A percentile compares a stretch with the other conserved stretches of the same genome.
These are phyloP conservation scores for Lasiurus cinereus DNA, from an alignment of 2,113 vertebrate species.

Conservation along the genomic window DNA sequence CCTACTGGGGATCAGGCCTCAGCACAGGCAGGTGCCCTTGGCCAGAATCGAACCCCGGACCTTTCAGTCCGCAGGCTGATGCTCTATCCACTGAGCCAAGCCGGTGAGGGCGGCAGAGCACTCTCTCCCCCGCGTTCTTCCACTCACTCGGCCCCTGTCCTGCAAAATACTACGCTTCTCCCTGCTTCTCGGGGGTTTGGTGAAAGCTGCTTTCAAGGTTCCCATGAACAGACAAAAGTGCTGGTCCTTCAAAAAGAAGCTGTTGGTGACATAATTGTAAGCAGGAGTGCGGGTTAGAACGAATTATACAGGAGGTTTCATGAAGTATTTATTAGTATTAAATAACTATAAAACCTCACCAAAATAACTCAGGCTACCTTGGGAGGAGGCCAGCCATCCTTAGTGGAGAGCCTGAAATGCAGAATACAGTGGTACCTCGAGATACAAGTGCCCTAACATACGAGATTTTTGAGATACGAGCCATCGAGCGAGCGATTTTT, in stretches of 20 bases:
- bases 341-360: constrained; percentile 72
- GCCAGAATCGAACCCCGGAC: too few species aligned
- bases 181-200: background rate
- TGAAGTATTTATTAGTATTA: constrained; percentile 75
- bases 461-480: too few species aligned
- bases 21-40: too few species aligned
- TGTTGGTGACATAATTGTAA: constrained; percentile 73
- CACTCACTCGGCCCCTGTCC: background rate
- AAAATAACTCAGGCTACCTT: constrained; percentile 73
- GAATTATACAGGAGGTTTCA: constrained; percentile 69
- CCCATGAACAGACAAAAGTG: constrained; percentile 75
- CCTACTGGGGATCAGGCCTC: too few species aligned
- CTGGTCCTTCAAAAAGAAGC: constrained; percentile 66
- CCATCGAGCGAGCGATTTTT: too few species aligned
- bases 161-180: background rate
- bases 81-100: too few species aligned
- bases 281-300: constrained; percentile 8
- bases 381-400: constrained; percentile 65
- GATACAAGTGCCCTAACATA: too few species aligned
- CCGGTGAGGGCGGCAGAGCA: too few species aligned
- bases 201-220: constrained; percentile 76
- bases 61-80: too few species aligned
- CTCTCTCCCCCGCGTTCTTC: background rate
- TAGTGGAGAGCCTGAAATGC: constrained; percentile 71
- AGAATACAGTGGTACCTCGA: too few species aligned